Base-by-base conservation (phyloP, 2,888 invertebrate species). In the Cotesia congregata region DNA sequence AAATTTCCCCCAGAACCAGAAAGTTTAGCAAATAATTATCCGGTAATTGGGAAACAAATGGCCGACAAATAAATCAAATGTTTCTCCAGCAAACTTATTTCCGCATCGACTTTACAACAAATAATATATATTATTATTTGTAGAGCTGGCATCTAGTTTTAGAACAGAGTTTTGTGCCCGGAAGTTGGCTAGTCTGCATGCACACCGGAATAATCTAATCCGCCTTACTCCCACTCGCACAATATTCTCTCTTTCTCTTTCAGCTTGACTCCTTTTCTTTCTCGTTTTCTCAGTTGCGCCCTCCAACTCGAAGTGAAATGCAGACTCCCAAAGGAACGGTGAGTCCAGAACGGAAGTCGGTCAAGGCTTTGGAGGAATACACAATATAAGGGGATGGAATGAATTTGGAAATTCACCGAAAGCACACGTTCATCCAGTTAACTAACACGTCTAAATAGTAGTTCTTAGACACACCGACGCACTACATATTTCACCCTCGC, bases 121-220 rank as follows among this genome's bases (percentile, higher is more conserved):
- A 50, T 6, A 50, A 50, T 50, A 38, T 65, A 65, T 65, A 38
- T 65, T 64, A 72, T 62, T 72, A 72, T 72, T 72, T 72, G n/a
- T 40, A n/a, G 9, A 15, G 41, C 20, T 5, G 4, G 78, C 74
- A 74, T 65, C 77, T 79, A 73, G 64, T 72, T 77, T 72, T 60
- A 71, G 80, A 77, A 78, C 75, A 64, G 78, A 81, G 81, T 80
- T 80, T 80, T 78, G 67, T 80, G 80, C 79, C 78, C 79, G 79
- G 80, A 79, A 79, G 79, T 82, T 77, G 77, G 77, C 73, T 79
- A 79, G 79, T 80, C 81, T 20, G 79, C 81, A 81, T 82, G 80
- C 82, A 78, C 77, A 79, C 75, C 80, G 80, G 85, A 82, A 86
- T 86, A 86, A 86, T 85, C 85, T 84, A 84, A 83, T 82, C 83